Conservation (phyloP, 1,140 invertebrate species). For the Drosophila sucinea region DNA sequence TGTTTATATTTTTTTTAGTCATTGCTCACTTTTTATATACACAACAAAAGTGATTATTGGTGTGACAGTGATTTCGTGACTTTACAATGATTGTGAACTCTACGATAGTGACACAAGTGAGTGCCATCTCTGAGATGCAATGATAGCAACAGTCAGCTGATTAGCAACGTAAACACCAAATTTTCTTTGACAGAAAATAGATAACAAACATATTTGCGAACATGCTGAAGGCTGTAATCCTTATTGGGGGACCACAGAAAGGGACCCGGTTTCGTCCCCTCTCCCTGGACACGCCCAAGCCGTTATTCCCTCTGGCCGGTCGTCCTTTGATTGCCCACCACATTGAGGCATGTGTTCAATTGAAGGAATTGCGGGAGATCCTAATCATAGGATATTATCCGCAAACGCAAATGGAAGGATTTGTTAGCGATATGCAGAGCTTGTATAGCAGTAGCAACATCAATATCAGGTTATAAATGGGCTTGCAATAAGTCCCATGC, state of each 20-base stretch:
- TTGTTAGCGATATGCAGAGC: constrained; percentile 92
- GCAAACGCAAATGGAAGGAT: constrained; percentile 91
- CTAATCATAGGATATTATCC: constrained; percentile 97
- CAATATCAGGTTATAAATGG: constrained; percentile 87
- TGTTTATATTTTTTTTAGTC: no score
- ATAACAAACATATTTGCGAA: constrained; percentile 29
- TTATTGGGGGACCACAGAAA: constrained; percentile 91
- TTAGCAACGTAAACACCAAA: constrained; percentile 69
- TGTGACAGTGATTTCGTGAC: neutral
- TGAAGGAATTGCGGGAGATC: constrained; percentile 93
- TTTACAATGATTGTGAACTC: neutral
- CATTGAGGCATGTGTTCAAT: constrained; percentile 95
- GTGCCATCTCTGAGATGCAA: neutral
- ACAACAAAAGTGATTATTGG: neutral
- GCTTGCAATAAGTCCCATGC: neutral
- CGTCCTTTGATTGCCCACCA: constrained; percentile 98
- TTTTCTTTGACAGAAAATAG: constrained; percentile 19
- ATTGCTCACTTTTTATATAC: no score
- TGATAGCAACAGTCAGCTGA: constrained; percentile 25
- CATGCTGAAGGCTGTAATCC: constrained; percentile 90
- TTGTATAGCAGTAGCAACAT: constrained; percentile 93
- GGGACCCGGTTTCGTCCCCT: constrained; percentile 97
- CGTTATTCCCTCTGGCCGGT: constrained; percentile 98
- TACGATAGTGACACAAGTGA: neutral
- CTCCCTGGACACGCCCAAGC: constrained; percentile 98